These are phyloP conservation scores for Coenonympha arcania DNA, from an alignment of 2,888 invertebrate species.

Conservation along the genomic window DNA sequence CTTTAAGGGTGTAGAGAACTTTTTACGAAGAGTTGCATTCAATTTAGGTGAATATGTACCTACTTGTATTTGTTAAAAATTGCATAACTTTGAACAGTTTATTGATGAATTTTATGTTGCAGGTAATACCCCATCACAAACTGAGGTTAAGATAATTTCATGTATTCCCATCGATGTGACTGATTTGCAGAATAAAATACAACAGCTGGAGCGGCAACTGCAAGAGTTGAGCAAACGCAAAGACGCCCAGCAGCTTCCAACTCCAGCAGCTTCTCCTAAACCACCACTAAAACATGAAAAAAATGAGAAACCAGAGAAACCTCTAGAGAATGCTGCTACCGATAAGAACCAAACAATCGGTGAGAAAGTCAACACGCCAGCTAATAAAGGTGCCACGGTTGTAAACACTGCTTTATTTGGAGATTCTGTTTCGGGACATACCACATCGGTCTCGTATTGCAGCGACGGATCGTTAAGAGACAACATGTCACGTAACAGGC, in stretches of 20 bases:
- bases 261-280: neutral
- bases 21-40: conserved; percentile 55
- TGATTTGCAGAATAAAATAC: conserved; percentile 59
- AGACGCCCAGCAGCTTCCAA: neutral
- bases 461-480: conserved; percentile 8
- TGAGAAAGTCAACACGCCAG: neutral
- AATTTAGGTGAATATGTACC: conserved; percentile 46
- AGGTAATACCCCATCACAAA: conserved; percentile 64
- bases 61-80: neutral
- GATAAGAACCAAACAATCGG: neutral
- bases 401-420: conserved; percentile 13
- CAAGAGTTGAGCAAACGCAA: conserved; percentile 29
- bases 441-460: conserved; percentile 12
- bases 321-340: neutral
- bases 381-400: conserved; percentile 2
- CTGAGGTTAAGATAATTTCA: conserved; percentile 67
- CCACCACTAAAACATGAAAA: neutral
- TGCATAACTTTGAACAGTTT: neutral
- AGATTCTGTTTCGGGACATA: conserved; percentile 4
- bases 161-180: conserved; percentile 68
- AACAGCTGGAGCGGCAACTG: conserved; percentile 48
- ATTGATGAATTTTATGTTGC: too few relatives aligned
- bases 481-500: neutral
- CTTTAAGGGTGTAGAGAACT: conserved; percentile 60
- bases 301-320: neutral